Percentiles rank a stretch among this genome's conserved stretches.
phyloP scores from a whole-genome alignment of 2,113 vertebrate genomes.

The Otis tarda region DNA sequence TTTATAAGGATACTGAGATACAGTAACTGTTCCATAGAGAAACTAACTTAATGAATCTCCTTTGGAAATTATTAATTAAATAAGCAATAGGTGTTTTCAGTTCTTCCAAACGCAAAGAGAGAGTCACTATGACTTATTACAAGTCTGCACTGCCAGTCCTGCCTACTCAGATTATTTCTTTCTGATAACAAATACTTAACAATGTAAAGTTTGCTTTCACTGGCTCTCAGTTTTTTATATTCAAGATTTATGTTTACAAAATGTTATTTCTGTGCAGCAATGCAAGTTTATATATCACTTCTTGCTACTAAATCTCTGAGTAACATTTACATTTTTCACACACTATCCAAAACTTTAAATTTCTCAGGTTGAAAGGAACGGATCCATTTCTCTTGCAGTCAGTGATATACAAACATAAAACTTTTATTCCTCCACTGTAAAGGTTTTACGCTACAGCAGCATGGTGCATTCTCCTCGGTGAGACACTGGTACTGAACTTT shows the following conservation, averaged over 20 bases:
- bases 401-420: background rate
- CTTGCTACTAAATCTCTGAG: conserved; percentile 42
- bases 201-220: conserved; percentile 35
- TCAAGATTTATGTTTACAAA: conserved; percentile 41
- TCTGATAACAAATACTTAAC: conserved; percentile 22
- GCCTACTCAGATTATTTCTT: background rate
- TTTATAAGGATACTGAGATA: background rate
- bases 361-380: conserved; percentile 21
- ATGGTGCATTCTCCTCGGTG: background rate
- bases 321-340: conserved; percentile 16
- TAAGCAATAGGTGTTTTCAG: background rate
- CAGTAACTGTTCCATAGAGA: background rate
- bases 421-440: background rate
- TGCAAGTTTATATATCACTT: conserved; percentile 36
- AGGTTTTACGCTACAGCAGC: background rate
- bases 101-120: conserved; percentile 11
- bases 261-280: conserved; percentile 18
- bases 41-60: background rate
- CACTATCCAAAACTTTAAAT: conserved; percentile 13
- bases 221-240: conserved; percentile 25
- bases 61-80: conserved; percentile 22
- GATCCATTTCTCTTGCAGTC: conserved; percentile 20
- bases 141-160: background rate
- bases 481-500: background rate
- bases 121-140: background rate